These are phyloP conservation scores for Amphimedon queenslandica DNA, from an alignment of 37 sponge, comb jelly and placozoan genomes.

Conservation along the genomic window DNA sequence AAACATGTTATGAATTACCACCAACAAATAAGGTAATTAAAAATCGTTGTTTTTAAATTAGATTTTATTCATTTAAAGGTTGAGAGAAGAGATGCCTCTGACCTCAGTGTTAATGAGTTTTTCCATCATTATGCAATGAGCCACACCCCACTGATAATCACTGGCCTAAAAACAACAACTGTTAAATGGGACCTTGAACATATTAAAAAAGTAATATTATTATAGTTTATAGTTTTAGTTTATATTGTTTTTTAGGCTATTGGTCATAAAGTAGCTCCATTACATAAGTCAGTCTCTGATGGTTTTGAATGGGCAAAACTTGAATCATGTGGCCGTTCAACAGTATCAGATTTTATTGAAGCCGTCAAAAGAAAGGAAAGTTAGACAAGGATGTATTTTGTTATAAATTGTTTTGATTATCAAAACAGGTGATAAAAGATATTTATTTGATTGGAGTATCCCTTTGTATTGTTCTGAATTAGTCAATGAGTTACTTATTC, in stretches of 20 bases:
- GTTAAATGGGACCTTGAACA: slow-evolving; percentile 61
- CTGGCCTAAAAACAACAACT: slow-evolving; percentile 46
- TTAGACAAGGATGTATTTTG: not conserved
- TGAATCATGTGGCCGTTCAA: slow-evolving; percentile 29
- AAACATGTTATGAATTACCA: too few species aligned
- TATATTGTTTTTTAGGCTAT: slow-evolving; percentile 24
- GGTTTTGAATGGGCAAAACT: slow-evolving; percentile 71
- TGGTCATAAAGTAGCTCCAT: slow-evolving; percentile 47
- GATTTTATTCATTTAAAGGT: too few species aligned
- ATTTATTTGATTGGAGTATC: slow-evolving; percentile 82
- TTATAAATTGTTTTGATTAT: too few species aligned
- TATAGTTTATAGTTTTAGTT: not conserved
- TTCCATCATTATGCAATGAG: slow-evolving; percentile 34
- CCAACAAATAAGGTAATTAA: too few species aligned
- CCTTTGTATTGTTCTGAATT: slow-evolving; percentile 81
- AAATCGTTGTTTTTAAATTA: too few species aligned
- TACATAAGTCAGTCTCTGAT: slow-evolving; percentile 42
- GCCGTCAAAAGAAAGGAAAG: slow-evolving; percentile 12
- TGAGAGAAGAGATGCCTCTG: slow-evolving; percentile 39
- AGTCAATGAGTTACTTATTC: slow-evolving; percentile 50
- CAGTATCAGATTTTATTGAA: slow-evolving; percentile 54
- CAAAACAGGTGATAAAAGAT: not conserved
- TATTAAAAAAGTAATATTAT: slow-evolving; percentile 41
- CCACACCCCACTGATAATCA: slow-evolving; percentile 65
- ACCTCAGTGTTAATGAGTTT: slow-evolving; percentile 38